A percentile compares a stretch with the other conserved stretches of the same genome.
These are phyloP conservation scores for Podarcis muralis DNA, from an alignment of 2,113 vertebrate genomes.

Conservation along the genomic window DNA sequence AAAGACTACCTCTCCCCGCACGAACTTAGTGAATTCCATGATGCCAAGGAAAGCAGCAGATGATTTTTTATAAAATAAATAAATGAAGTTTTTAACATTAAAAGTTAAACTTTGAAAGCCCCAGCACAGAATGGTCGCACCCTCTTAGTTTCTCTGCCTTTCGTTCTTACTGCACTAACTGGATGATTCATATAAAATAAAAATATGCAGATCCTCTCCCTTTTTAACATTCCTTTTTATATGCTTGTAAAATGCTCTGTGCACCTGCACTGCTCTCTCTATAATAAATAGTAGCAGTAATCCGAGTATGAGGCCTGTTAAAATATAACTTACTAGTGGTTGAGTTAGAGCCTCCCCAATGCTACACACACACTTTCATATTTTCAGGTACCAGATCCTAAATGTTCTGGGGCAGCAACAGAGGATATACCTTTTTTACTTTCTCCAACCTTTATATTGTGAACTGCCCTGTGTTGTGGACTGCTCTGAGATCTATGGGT, in stretches of 20 bases:
- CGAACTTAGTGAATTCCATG: too few species aligned
- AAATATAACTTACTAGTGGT: neutral
- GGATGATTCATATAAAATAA: neutral
- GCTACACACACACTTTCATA: neutral
- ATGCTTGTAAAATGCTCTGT: neutral
- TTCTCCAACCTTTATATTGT: too few species aligned
- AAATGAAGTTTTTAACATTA: too few species aligned
- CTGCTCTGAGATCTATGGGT: too few species aligned
- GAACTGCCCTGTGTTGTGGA: too few species aligned
- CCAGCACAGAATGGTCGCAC: too few species aligned
- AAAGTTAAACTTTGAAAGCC: too few species aligned
- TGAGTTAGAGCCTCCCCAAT: neutral
- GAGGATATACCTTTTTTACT: neutral
- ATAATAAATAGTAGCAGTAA: constrained; percentile 12
- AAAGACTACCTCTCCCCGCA: too few species aligned
- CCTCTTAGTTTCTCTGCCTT: neutral
- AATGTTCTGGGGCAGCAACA: neutral
- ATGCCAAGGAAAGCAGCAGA: too few species aligned
- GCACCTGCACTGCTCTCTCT: neutral
- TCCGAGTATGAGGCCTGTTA: neutral
- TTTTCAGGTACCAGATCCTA: neutral
- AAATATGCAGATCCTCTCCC: neutral
- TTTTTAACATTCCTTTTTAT: constrained; percentile 19
- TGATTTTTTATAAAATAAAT: too few species aligned
- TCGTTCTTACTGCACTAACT: neutral